phyloP scores from a whole-genome alignment of 2,113 vertebrate genomes.

The Sebastes schlegelii region DNA sequence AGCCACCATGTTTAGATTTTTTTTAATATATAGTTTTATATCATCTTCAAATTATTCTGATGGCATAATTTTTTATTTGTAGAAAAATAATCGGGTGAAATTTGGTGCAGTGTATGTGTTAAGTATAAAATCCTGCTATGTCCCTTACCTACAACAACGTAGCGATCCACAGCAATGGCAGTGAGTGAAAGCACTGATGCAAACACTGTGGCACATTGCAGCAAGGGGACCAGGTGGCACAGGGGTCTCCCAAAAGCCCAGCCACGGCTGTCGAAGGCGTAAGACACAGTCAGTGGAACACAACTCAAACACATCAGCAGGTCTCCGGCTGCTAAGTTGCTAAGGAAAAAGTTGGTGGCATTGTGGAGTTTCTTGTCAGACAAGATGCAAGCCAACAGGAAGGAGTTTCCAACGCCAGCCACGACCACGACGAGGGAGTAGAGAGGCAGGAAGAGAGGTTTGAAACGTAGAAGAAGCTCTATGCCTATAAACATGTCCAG shows the following conservation, averaged over 20 bases:
- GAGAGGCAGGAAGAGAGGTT: conserved; percentile 83
- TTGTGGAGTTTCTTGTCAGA: conserved; percentile 86
- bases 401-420: conserved; percentile 83
- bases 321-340: conserved; percentile 85
- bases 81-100: conserved; percentile 6
- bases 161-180: conserved; percentile 86
- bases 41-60: background rate
- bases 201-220: conserved; percentile 85
- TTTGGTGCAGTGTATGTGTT: background rate
- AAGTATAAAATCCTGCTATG: no score
- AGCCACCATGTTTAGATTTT: background rate
- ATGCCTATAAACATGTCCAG: conserved; percentile 82
- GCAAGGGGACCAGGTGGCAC: conserved; percentile 83
- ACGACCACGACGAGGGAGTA: conserved; percentile 83
- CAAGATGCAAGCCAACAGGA: conserved; percentile 83
- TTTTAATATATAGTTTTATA: background rate
- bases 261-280: conserved; percentile 83
- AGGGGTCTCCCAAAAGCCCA: conserved; percentile 85
- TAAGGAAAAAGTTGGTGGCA: conserved; percentile 86
- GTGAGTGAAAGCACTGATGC: conserved; percentile 85
- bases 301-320: conserved; percentile 87
- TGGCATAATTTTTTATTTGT: background rate
- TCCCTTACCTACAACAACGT: conserved; percentile 81
- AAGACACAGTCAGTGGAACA: conserved; percentile 84
- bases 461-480: conserved; percentile 83